Conservation (phyloP, 2,888 invertebrate genomes). For the Leptinotarsa tumamoca region DNA sequence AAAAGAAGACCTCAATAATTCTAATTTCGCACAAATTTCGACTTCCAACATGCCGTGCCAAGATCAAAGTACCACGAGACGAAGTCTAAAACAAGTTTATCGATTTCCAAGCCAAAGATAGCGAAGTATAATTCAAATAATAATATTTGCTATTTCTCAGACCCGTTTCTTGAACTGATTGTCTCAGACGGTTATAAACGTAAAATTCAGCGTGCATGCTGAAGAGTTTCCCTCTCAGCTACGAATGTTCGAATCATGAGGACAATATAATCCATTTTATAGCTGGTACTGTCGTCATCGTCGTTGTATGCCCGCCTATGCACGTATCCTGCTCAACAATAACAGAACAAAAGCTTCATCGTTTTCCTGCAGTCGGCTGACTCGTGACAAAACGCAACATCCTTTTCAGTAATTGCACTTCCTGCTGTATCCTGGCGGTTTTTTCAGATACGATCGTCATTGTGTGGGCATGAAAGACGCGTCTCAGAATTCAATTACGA, state of each 20-base stretch:
- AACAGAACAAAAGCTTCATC: constrained; percentile 42
- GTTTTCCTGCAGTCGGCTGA: constrained; percentile 40
- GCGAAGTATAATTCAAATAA: not conserved
- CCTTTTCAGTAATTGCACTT: constrained; percentile 51
- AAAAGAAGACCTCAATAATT: no score
- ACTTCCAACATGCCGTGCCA: no score
- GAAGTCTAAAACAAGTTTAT: not conserved
- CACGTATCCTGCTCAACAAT: constrained; percentile 33
- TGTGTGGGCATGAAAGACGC: constrained; percentile 34
- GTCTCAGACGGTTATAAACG: constrained; percentile 2
- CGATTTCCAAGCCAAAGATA: not conserved
- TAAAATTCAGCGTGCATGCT: constrained; percentile 1
- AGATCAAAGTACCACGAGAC: not conserved
- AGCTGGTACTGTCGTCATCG: not conserved
- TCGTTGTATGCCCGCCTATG: constrained; percentile 14
- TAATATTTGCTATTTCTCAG: not conserved
- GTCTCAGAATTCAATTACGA: constrained; percentile 36
- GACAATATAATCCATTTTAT: constrained; percentile 14
- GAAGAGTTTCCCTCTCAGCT: not conserved
- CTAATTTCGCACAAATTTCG: no score
- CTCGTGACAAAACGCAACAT: constrained; percentile 50
- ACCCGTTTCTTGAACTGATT: not conserved
- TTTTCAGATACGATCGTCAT: constrained; percentile 46
- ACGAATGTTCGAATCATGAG: constrained; percentile 1
- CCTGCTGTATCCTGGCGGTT: constrained; percentile 45